Evolutionary conservation across 1,140 invertebrate genomes (phyloP).

Genomic region (Dysdera silvatica): DNA sequence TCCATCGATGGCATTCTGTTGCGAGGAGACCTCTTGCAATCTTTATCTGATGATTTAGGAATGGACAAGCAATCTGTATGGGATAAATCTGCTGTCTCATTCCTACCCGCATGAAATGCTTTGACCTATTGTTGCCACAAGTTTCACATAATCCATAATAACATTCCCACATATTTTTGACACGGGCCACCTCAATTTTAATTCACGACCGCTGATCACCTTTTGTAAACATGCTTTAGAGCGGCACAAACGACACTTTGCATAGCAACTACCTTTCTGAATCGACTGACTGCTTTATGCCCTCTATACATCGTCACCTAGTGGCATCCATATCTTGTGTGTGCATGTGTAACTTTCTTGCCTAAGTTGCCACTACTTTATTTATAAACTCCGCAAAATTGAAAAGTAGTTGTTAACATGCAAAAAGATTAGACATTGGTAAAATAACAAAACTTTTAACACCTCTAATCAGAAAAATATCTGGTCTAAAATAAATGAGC

Average conservation of each 20-base stretch:
- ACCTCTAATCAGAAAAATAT: too few species aligned
- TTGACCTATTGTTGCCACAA: too few species aligned
- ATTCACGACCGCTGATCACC: background rate
- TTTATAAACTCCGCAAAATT: background rate
- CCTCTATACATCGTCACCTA: background rate
- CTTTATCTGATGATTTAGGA: background rate
- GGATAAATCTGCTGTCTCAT: background rate
- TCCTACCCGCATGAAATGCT: too few species aligned
- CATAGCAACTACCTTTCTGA: background rate
- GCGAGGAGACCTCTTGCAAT: background rate
- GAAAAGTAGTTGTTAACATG: too few species aligned
- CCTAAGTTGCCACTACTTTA: background rate
- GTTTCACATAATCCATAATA: background rate
- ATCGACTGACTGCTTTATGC: background rate
- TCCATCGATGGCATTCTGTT: background rate
- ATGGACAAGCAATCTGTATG: background rate
- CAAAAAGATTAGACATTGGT: too few species aligned
- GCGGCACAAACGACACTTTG: background rate
- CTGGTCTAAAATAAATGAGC: too few species aligned
- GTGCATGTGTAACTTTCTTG: background rate
- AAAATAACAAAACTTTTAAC: too few species aligned
- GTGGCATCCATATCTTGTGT: background rate
- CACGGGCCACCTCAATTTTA: background rate
- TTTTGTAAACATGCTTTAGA: background rate
- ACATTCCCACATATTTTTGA: background rate